A percentile compares a stretch with the other conserved stretches of the same genome.
Evolutionary conservation across 2,797 vertebrate genomes (phyloP).

Genomic region (Onychomys leucogaster): DNA sequence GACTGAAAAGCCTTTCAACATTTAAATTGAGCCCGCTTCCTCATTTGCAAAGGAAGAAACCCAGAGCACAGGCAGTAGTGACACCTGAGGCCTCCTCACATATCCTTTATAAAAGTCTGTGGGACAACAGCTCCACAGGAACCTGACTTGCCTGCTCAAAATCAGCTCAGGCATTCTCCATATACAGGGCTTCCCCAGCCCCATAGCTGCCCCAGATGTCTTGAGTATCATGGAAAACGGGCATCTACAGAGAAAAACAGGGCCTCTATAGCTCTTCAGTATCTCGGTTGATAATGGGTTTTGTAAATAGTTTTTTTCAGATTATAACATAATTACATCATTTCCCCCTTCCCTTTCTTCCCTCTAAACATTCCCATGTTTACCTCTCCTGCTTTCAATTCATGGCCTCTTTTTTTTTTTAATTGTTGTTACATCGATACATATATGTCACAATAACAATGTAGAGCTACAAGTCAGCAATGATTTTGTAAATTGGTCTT

Average conservation of each 20-base stretch:
- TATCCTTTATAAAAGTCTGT: background rate
- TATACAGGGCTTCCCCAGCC: background rate
- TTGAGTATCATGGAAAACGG: slow-evolving; percentile 69
- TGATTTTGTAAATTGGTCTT: slow-evolving; percentile 81
- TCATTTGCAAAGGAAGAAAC: background rate
- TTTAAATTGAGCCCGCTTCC: background rate
- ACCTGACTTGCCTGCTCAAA: background rate
- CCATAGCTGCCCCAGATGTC: background rate
- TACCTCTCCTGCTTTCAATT: background rate
- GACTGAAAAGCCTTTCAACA: background rate
- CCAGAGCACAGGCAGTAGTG: background rate
- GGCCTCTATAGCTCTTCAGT: slow-evolving; percentile 69
- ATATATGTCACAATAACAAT: slow-evolving; percentile 80
- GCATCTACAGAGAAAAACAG: slow-evolving; percentile 30
- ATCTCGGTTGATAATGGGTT: slow-evolving; percentile 78
- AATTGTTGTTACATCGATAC: background rate
- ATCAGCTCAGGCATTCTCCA: background rate
- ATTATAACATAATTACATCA: background rate
- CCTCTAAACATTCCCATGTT: background rate
- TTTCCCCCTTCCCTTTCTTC: background rate
- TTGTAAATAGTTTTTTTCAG: background rate
- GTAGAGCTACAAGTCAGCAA: slow-evolving; percentile 83
- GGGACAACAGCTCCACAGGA: background rate
- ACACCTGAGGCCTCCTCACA: background rate
- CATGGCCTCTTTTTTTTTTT: background rate